Base-by-base conservation (phyloP, 2,888 invertebrate genomes). In the Meiosimyza platycephala region DNA sequence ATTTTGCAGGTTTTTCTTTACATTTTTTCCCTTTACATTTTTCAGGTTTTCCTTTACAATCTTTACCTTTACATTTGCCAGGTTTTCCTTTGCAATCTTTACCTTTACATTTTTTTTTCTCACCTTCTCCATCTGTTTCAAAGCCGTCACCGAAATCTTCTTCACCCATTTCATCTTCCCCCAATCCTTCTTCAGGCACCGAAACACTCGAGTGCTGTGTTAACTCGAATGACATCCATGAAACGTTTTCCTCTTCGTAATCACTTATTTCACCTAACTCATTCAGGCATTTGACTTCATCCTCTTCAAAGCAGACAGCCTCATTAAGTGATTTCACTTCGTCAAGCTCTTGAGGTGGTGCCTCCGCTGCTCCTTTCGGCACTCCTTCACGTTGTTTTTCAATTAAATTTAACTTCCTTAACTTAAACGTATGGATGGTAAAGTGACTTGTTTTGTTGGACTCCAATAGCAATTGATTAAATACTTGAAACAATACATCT, bases 401-500 rank as follows among this genome's bases (percentile, higher is more conserved):
- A 5, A 64, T 33, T 1, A 28, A 40, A 28, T 74, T 74, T 47
- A 77, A 75, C 57, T 73, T 74, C 60, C 74, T 77, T 6, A 78
- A 62, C 60, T 75, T 78, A 11, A 84, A 47, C 0, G 75, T 75
- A 73, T 85, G 85, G 48, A 86, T 81, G 40, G 78, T 76, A 66
- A 85, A 86, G 1, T 77, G 76, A 0, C 82, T 82, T 1, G 82
- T 83, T 4, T 82, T 79, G 72, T 83, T 83, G 0, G 85, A 79
- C 60, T 86, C 85, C 3, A 87, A 75, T 0, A 86, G 75, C 1
- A 84, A 74, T 55, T 87, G 82, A 47, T 83, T 83, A 3, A 86
- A 81, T 3, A 83, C 80, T 63, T 83, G 85, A 50, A 84, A 74
- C 51, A 86, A 73, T 0, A 80, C 78, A 51, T 84, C 81, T 6